phyloP scores from a whole-genome alignment of 2,113 vertebrate genomes.

The Ailurus styani region DNA sequence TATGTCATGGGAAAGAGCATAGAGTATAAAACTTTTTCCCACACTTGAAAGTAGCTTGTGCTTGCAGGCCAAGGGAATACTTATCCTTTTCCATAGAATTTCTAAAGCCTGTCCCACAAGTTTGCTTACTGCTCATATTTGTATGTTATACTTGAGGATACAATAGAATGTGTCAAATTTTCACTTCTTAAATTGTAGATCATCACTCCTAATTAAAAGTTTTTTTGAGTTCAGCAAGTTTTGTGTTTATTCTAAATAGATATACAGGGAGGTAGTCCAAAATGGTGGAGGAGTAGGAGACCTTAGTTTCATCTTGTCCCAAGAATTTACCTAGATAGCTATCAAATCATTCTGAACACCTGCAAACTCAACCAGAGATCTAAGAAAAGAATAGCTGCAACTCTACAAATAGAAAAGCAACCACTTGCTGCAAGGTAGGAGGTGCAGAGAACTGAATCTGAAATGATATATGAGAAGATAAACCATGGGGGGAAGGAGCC shows the following conservation, averaged over 20 bases:
- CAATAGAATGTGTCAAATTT: neutral
- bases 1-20: neutral
- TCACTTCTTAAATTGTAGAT: neutral
- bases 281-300: neutral
- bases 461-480: neutral
- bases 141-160: neutral
- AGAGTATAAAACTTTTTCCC: neutral
- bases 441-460: neutral
- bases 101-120: neutral
- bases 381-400: neutral
- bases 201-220: neutral
- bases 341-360: neutral
- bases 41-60: neutral
- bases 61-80: neutral
- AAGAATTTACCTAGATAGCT: neutral
- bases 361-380: neutral
- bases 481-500: neutral
- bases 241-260: neutral
- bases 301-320: neutral
- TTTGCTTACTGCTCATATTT: neutral
- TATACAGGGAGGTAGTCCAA: neutral
- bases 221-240: neutral
- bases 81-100: neutral
- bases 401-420: neutral
- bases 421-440: neutral